Evolutionary conservation across 2,113 vertebrate species (phyloP), one percentile per base, ranked within the genome.

Genomic region (Myotis yumanensis): DNA sequence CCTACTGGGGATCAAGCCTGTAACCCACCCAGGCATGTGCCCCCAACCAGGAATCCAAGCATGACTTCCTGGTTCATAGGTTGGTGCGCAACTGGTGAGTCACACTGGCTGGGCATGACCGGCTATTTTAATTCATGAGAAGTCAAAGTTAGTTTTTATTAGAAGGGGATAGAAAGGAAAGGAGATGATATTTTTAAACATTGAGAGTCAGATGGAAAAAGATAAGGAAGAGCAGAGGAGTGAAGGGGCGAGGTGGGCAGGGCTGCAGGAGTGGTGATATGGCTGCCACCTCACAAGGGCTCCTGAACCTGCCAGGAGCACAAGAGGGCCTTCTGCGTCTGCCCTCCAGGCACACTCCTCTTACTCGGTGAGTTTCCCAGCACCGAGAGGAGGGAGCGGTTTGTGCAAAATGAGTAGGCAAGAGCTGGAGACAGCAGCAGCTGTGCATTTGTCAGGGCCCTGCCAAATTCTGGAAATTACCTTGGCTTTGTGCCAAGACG

Each of bases 391-490:
- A 93, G 94, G 90, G 94, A 85, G 92, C 81, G 88, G 68, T 79
- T 86, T 94, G 68, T 86, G 86, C 57, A 84, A 92, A 96, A 93
- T 86, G 62, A 92, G 92, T 28, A 90, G 93, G 87, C 73, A 76
- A 89, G 88, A 40, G 51, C 11, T 89, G 92, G 97, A 93, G 82
- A 89, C 17, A 35, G 90, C 11, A 91, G 82, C 95, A 97, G 96
- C 92, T 94, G 95, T 17, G 64, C 86, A 43, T 87, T 92, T 89
- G 92, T 69, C 66, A 64, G 69, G 51, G n/a, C 57, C 71, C 37
- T 90, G 90, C 88, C 96, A 94, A 90, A 89, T 95, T 97, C 95
- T 97, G 96, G 95, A 96, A 93, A 96, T 93, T 92, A 95, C 85
- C n/a, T 88, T 92, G 96, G 95, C 37, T 92, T 79, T 62, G 5